A percentile compares a stretch with the other conserved stretches of the same genome.
Conservation (phyloP, 2,797 vertebrate species). For the Sternotherus odoratus region DNA sequence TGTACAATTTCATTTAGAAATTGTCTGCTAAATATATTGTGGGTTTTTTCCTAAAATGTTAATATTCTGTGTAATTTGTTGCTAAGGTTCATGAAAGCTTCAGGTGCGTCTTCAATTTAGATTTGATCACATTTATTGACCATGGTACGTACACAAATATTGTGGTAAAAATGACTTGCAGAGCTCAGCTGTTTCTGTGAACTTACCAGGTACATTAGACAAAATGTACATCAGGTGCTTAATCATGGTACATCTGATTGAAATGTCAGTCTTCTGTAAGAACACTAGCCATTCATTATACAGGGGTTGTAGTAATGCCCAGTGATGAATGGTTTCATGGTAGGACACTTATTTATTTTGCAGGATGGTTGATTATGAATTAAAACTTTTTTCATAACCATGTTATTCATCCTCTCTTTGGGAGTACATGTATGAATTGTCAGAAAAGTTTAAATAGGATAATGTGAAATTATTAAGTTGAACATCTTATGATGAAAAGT, state of each 20-base stretch:
- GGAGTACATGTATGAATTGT: not conserved
- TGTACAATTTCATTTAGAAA: not conserved
- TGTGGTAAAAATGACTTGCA: not conserved
- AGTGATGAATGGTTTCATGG: not conserved
- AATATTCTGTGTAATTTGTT: not conserved
- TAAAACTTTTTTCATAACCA: not conserved
- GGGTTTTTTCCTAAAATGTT: not conserved
- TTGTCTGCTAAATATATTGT: not conserved
- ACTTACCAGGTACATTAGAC: not conserved
- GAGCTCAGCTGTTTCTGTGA: slow-evolving; percentile 15
- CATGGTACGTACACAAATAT: not conserved
- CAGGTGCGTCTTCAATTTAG: not conserved
- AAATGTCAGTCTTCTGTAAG: not conserved
- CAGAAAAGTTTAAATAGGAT: not conserved
- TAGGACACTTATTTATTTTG: not conserved
- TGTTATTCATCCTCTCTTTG: not conserved
- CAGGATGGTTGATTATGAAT: not conserved
- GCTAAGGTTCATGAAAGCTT: not conserved
- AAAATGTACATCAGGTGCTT: not conserved
- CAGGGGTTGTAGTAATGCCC: not conserved
- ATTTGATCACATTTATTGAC: slow-evolving; percentile 11
- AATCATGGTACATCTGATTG: not conserved
- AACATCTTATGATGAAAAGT: not conserved
- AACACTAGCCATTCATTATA: not conserved
- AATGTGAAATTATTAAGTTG: not conserved